phyloP scores from a whole-genome alignment of 2,797 vertebrate genomes.

The Arnoldichthys spilopterus region DNA sequence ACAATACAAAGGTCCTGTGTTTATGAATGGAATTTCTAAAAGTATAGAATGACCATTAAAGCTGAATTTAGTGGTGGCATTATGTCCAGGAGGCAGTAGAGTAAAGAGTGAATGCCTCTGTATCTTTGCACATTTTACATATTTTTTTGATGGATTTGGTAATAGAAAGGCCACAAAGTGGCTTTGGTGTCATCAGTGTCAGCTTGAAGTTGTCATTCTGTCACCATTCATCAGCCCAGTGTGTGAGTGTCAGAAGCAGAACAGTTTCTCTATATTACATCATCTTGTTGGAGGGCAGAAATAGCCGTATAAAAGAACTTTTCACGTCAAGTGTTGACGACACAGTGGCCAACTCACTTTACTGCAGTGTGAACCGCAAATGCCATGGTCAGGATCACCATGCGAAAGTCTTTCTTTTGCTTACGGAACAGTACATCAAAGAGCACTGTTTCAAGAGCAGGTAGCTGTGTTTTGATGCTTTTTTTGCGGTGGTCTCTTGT shows the following conservation, averaged over 20 bases:
- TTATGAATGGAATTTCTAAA: conserved; percentile 23
- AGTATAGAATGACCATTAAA: conserved; percentile 38
- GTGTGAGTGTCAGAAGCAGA: conserved; percentile 26
- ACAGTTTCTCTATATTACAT: conserved; percentile 51
- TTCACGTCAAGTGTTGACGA: conserved; percentile 22
- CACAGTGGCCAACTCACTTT: neutral
- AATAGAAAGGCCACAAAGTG: conserved; percentile 18
- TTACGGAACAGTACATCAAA: conserved; percentile 2
- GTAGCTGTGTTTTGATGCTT: neutral
- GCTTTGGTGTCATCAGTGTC: conserved; percentile 31
- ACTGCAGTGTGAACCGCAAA: neutral
- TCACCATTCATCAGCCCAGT: conserved; percentile 28
- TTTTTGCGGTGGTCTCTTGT: conserved; percentile 15
- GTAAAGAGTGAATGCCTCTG: conserved; percentile 1
- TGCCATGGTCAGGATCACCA: neutral
- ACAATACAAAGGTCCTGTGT: neutral
- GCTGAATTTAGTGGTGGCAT: conserved; percentile 17
- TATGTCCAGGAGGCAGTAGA: conserved; percentile 23
- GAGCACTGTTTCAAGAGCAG: conserved; percentile 16
- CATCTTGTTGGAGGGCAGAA: conserved; percentile 43
- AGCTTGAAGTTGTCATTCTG: conserved; percentile 35
- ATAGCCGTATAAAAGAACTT: conserved; percentile 29
- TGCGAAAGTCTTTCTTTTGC: neutral
- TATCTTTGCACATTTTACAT: conserved; percentile 12
- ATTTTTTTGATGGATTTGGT: conserved; percentile 26